These are phyloP conservation scores for Torymus auratus DNA, from an alignment of 2,888 invertebrate genomes.

Conservation along the genomic window DNA sequence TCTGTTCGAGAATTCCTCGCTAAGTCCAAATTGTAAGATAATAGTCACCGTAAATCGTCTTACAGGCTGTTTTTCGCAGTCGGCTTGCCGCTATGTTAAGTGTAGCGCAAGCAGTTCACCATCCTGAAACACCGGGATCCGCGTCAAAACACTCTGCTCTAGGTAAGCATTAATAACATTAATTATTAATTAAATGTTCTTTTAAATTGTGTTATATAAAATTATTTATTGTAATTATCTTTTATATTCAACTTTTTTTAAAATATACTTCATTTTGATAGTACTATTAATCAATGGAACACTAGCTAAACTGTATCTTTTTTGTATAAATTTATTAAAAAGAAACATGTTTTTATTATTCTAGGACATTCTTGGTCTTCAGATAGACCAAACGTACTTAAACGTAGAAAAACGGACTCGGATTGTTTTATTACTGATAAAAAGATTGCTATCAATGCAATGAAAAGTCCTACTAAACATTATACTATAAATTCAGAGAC, in stretches of 20 bases:
- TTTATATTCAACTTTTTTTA: background rate
- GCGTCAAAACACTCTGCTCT: slow-evolving; percentile 55
- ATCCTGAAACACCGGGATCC: slow-evolving; percentile 59
- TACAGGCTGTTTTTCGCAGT: no score
- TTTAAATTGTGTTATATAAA: background rate
- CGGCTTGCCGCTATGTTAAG: slow-evolving; percentile 54
- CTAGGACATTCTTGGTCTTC: slow-evolving; percentile 48
- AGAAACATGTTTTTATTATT: slow-evolving; percentile 11
- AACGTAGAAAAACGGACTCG: slow-evolving; percentile 51
- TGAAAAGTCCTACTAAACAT: slow-evolving; percentile 18
- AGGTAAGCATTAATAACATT: slow-evolving; percentile 44
- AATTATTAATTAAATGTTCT: no score
- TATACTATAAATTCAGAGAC: slow-evolving; percentile 55
- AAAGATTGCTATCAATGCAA: slow-evolving; percentile 6
- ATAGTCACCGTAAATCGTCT: no score
- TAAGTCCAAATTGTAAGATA: no score
- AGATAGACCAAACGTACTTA: slow-evolving; percentile 48
- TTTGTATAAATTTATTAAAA: background rate
- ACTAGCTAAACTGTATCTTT: no score
- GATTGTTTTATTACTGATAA: slow-evolving; percentile 44
- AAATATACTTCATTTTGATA: background rate
- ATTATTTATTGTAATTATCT: background rate
- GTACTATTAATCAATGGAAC: background rate
- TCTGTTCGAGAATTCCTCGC: no score
- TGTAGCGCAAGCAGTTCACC: slow-evolving; percentile 56